These are phyloP conservation scores for Mesembrinibis cayennensis DNA, from an alignment of 2,113 vertebrate genomes.

Conservation along the genomic window DNA sequence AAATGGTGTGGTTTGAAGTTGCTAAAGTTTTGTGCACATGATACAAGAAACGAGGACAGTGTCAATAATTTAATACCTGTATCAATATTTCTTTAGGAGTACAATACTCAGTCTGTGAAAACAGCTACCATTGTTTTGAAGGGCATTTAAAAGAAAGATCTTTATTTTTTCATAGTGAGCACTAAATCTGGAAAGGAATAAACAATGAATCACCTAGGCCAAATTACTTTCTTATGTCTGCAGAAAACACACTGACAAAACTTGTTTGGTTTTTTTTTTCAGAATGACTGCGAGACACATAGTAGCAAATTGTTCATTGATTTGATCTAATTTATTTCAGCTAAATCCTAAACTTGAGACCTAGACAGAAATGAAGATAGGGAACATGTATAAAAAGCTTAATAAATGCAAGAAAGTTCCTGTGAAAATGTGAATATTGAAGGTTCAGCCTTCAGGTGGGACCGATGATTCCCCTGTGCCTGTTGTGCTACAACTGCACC, in stretches of 20 bases:
- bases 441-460: neutral
- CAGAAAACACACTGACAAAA: neutral
- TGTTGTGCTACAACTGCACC: neutral
- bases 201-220: neutral
- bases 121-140: neutral
- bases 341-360: neutral
- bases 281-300: neutral
- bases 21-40: neutral
- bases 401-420: neutral
- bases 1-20: neutral
- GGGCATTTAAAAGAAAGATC: neutral
- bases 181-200: neutral
- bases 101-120: neutral
- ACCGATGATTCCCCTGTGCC: neutral
- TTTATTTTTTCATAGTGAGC: neutral
- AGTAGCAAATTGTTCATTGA: neutral
- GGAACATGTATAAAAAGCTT: neutral
- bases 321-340: neutral
- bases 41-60: neutral
- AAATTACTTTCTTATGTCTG: constrained; percentile 25
- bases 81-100: neutral
- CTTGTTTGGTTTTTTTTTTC: neutral
- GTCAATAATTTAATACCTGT: neutral
- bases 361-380: neutral
- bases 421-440: neutral